Percentiles rank a stretch among this genome's conserved stretches.
Evolutionary conservation across 2,797 vertebrate species (phyloP).

Genomic region (Sebastiscus tertius): DNA sequence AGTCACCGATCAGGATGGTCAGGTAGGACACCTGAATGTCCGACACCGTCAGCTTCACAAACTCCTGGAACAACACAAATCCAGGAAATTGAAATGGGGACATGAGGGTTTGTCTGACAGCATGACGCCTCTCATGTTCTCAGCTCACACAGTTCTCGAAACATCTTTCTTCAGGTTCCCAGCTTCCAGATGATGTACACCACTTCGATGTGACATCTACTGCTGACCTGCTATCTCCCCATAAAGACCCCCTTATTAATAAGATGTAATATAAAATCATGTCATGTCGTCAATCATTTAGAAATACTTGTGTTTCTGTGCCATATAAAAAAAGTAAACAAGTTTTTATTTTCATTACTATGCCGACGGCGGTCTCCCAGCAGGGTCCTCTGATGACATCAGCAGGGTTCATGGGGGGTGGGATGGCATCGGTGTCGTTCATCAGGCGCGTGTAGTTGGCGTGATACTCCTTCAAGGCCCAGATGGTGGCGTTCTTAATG

Average conservation of each 20-base stretch:
- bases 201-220: too few relatives aligned
- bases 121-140: not conserved
- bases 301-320: not conserved
- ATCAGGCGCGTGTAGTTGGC: conserved; percentile 79
- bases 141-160: not conserved
- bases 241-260: too few relatives aligned
- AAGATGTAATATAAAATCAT: too few relatives aligned
- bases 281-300: not conserved
- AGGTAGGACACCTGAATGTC: conserved; percentile 97
- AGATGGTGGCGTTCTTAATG: conserved; percentile 90
- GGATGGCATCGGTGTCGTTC: conserved; percentile 78
- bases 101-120: not conserved
- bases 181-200: too few relatives aligned
- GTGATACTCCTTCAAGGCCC: conserved; percentile 88
- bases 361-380: conserved; percentile 97
- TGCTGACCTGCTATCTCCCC: too few relatives aligned
- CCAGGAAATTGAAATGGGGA: not conserved
- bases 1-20: conserved; percentile 97
- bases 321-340: not conserved
- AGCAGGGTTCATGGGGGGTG: conserved; percentile 86
- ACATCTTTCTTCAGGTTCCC: too few relatives aligned
- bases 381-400: conserved; percentile 95
- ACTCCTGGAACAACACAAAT: conserved; percentile 83
- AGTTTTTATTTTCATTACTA: conserved; percentile 80
- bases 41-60: conserved; percentile 95